Evolutionary conservation across 2,888 invertebrate genomes (phyloP), one percentile per base, ranked within the genome.

Genomic region (Phymatocera aterrima): DNA sequence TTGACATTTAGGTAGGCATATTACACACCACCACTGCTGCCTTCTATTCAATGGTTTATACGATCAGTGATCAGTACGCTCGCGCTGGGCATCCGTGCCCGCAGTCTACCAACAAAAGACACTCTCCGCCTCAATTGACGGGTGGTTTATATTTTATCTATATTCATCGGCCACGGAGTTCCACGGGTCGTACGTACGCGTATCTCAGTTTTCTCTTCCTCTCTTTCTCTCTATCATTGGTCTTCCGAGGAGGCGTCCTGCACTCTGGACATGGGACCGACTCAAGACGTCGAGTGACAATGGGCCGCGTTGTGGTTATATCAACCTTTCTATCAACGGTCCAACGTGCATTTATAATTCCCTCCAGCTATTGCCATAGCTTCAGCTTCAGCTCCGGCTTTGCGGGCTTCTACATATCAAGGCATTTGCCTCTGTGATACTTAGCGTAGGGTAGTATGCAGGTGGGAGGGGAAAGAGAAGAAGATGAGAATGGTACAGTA

Each of bases 271-370:
- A 72, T 28, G 72, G 31, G 72, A 72, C 72, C 72, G n/a, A n/a
- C n/a, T n/a, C n/a, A 24, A 72, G 72, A 72, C 72, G 72, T 51
- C 61, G 60, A 65, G 40, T 40, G 78, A 78, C 78, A 78, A 78
- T 78, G 46, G 77, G 31, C 57, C 31, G 57, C 68, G 51, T 43
- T 37, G 70, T 72, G 78, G 78, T 28, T 72, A 24, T 81, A 80
- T 81, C 75, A 61, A 77, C 77, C 79, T 81, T 77, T 79, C 79
- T 79, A 81, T 81, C 81, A 79, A 48, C 57, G 78, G 54, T 72
- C 68, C 46, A 24, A 57, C 77, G 61, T 81, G 77, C 79, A 79
- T 80, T 77, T 80, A 79, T 80, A 60, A 34, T 78, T 78, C 61
- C 61, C 77, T n/a, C n/a, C n/a, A n/a, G n/a, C n/a, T n/a, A n/a